Evolutionary conservation across 2,113 vertebrate species (phyloP).

Genomic region (Tetraodon nigroviridis): DNA sequence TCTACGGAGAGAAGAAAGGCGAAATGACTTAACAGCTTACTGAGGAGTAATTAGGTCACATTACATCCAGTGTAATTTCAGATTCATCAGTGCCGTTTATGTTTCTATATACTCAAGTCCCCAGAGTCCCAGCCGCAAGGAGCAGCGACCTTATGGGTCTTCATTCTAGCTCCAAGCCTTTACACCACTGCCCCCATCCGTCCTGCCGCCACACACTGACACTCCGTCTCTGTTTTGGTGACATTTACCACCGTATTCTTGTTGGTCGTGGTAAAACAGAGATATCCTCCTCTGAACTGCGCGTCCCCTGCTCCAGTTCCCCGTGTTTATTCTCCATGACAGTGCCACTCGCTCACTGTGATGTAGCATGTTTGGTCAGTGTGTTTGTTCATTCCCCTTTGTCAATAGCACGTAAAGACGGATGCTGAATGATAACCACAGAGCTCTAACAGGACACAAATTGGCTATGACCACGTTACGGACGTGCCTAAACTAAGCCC

Average conservation of each 20-base stretch:
- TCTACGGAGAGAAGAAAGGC: conserved; percentile 65
- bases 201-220: background rate
- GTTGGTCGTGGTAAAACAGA: conserved; percentile 38
- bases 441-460: conserved; percentile 46
- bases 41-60: conserved; percentile 75
- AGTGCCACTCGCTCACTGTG: conserved; percentile 65
- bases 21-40: conserved; percentile 72
- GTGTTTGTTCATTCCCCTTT: conserved; percentile 72
- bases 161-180: conserved; percentile 23
- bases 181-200: conserved; percentile 7
- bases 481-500: conserved; percentile 20
- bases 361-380: conserved; percentile 69
- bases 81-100: conserved; percentile 70
- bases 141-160: conserved; percentile 50
- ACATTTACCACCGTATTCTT: conserved; percentile 45
- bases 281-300: conserved; percentile 44
- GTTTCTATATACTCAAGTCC: conserved; percentile 67
- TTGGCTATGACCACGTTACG: conserved; percentile 39
- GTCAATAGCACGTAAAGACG: conserved; percentile 68
- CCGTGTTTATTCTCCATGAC: conserved; percentile 69
- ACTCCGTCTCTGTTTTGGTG: conserved; percentile 13
- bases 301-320: conserved; percentile 10
- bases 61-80: conserved; percentile 73
- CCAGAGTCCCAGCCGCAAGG: conserved; percentile 50
- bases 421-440: conserved; percentile 68